A percentile compares a stretch with the other conserved stretches of the same genome.
Evolutionary conservation across 1,140 invertebrate species (phyloP).

Genomic region (Amyelois transitella): DNA sequence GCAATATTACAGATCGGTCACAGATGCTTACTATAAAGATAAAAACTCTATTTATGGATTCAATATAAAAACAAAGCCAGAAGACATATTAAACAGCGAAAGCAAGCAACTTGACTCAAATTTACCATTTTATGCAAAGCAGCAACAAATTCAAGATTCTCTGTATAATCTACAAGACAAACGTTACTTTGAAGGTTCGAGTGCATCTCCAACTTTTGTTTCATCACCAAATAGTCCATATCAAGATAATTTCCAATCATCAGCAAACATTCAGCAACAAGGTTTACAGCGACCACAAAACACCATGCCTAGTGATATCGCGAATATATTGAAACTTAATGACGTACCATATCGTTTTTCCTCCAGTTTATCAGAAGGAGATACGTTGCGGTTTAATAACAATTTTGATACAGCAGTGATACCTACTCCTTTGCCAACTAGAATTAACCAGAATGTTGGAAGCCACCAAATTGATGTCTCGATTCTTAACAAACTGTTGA

Average conservation of each 20-base stretch:
- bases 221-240: conserved; percentile 32
- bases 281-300: conserved; percentile 28
- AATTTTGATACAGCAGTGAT: conserved; percentile 45
- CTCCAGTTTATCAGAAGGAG: conserved; percentile 33
- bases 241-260: conserved; percentile 35
- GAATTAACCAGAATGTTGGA: conserved; percentile 67
- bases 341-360: conserved; percentile 55
- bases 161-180: conserved; percentile 18
- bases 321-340: conserved; percentile 49
- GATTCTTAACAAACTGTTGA: conserved; percentile 47
- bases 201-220: conserved; percentile 26
- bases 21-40: conserved; percentile 57
- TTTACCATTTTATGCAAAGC: conserved; percentile 29
- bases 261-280: conserved; percentile 37
- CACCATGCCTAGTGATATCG: conserved; percentile 31
- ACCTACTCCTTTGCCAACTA: conserved; percentile 43
- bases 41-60: conserved; percentile 51
- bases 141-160: conserved; percentile 25
- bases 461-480: conserved; percentile 62
- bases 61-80: conserved; percentile 48
- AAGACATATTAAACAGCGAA: conserved; percentile 33
- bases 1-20: conserved; percentile 38
- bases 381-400: conserved; percentile 33
- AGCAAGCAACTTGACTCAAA: conserved; percentile 35
- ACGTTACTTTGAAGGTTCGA: conserved; percentile 24